Base-by-base conservation (phyloP, 2,797 vertebrate genomes). In the Coregonus ussuriensis region DNA sequence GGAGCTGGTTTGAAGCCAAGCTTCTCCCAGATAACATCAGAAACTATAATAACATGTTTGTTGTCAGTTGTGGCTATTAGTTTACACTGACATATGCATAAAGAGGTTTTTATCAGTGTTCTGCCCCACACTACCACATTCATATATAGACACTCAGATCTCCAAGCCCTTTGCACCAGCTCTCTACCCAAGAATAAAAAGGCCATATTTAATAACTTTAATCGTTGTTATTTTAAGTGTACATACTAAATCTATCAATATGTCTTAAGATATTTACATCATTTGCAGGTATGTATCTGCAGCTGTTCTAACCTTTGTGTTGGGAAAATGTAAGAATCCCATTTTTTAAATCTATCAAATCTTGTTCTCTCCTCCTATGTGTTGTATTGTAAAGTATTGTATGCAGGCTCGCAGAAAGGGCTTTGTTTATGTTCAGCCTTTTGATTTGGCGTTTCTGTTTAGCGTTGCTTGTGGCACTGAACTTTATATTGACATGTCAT, bases 101-200 rank as follows among this genome's bases (percentile, higher is more conserved):
- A 13, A 2, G 0, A 47, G n/a, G 11, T 81, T 79, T n/a, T 51
- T 76, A 9, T n/a, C 37, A 65, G 31, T 76, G 69, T 75, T 71
- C 65, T 78, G 78, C 79, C 6, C 47, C 77, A 71, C 52, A 62
- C 53, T 56, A 74, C 9, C n/a, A 51, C 76, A 78, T 63, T 53
- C 82, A 81, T 86, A 77, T 65, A 53, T 54, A 74, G 33, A 31
- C 25, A 79, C 0, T 53, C 14, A 54, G 41, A 29, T 84, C 51
- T 85, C 85, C 79, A 90, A 91, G 87, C 83, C 82, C 84, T 93
- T 93, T 91, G 84, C 85, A 92, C 86, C 78, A 72, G 81, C 72
- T 78, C 68, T 35, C 71, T 76, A 71, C 56, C 9, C 59, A 78
- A 81, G 76, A 90, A 86, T 85, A 84, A 86, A 90, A 91, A 89